These are phyloP conservation scores for Neosilurus mollespiculum DNA, from an alignment of 2,797 vertebrate species.

Conservation along the genomic window DNA sequence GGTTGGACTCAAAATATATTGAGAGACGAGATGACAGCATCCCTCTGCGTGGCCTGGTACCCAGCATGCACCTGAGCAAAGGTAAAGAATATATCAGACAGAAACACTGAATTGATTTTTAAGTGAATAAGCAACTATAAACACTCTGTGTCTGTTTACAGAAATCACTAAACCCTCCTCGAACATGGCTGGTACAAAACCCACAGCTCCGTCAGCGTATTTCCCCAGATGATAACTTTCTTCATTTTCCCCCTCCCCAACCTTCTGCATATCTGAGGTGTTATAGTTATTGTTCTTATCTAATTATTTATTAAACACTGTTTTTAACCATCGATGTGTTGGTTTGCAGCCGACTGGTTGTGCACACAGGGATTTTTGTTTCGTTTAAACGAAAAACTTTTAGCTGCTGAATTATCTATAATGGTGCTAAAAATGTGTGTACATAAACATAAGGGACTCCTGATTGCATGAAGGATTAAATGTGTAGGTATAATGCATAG, in stretches of 20 bases:
- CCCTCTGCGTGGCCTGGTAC: constrained; percentile 79
- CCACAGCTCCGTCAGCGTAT: constrained; percentile 75
- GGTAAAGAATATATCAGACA: constrained; percentile 66
- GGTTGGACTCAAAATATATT: constrained; percentile 88
- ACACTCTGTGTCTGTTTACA: constrained; percentile 47
- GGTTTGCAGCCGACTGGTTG: constrained; percentile 8
- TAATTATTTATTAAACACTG: constrained; percentile 49
- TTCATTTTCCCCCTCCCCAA: neutral
- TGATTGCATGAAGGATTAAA: neutral
- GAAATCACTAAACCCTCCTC: constrained; percentile 64
- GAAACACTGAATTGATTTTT: neutral
- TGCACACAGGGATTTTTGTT: neutral
- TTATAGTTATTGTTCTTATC: constrained; percentile 24
- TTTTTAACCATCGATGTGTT: constrained; percentile 34
- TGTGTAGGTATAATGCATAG: neutral
- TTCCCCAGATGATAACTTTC: constrained; percentile 75
- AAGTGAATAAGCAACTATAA: neutral
- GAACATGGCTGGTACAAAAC: constrained; percentile 56
- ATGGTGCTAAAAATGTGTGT: neutral
- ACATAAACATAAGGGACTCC: neutral
- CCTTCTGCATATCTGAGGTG: neutral
- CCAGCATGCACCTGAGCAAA: constrained; percentile 68
- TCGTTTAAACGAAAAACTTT: neutral
- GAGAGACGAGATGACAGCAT: constrained; percentile 85
- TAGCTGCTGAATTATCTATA: neutral